Evolutionary conservation across 35 echinoderm and acorn worm species (phyloP), one percentile per base, ranked within the genome.

Genomic region (Lytechinus pictus): DNA sequence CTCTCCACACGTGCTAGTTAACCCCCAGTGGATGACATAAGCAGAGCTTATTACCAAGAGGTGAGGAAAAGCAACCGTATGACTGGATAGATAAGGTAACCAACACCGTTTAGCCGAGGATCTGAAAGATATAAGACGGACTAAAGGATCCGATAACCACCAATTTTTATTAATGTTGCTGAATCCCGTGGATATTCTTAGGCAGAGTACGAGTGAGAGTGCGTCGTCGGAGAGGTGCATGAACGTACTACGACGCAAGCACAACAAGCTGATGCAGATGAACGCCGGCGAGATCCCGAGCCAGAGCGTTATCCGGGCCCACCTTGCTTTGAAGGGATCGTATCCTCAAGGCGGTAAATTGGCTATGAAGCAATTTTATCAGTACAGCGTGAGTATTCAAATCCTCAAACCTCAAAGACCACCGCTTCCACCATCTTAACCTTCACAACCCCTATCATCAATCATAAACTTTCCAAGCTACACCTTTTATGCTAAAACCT

Each of bases 261-360:
- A 90, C 3, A 57, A 57, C 54, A 54, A 93, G 53, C 92, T 93
- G 92, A 79, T 79, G 66, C 92, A 54, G 55, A 93, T 93, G 92
- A n/a, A 57, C 53, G 92, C 92, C 53, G 92, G 92, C 11, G 92
- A 93, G n/a, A 93, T 93, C 28, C 92, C 92, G 27, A 93, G 92
- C 92, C 92, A 93, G 54, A 93, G 92, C 92, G 28, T 55, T 54
- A 93, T 93, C 92, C 28, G 92, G 55, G 92, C 92, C n/a, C 92
- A 93, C 27, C 92, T 93, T 1, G 92, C 92, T 55, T 54, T 93
- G 53, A 93, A 93, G 92, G 92, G 92, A 10, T 93, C 92, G 12
- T 93, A 93, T 93, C 92, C 92, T 9, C 92, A 93, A 57, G 92
- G 92, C 52, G 92, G 92, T 10, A 93, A 93, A 57, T 24, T 93